Base-by-base conservation (phyloP, 2,888 invertebrate species). In the Euplagia quadripunctaria region DNA sequence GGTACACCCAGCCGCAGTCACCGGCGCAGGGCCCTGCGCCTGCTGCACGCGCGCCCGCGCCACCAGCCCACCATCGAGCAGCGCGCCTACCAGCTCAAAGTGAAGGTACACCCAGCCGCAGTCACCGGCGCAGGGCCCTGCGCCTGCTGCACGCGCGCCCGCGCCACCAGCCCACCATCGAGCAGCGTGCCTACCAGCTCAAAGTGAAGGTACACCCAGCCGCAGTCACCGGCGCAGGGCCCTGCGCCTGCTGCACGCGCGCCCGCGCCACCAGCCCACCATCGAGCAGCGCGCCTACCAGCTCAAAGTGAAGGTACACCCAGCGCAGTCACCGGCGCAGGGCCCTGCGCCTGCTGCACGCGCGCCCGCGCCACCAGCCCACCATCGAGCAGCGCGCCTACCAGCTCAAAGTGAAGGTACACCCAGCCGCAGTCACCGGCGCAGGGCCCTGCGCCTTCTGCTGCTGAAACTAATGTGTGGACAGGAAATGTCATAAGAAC, bases 301-400 rank as follows among this genome's bases (percentile, higher is more conserved):
- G 85, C 96, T 97, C 75, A 97, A 97, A 92, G 97, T 91, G 4
- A 90, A 90, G 58, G 68, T 68, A 68, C 52, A 46, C 3, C 43
- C 43, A 46, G 1, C 9, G 43, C 4, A 46, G 43, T 46, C 43
- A 46, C 43, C 43, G 4, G 43, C 43, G 6, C 43, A 8, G 4
- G 43, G 43, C 43, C 43, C 43, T 46, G 43, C 82, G 87, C 67
- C 85, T 89, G 80, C 85, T 94, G 84, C 89, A 90, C 74, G 91
- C 91, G 85, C 87, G 94, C 16, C 31, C 49, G n/a, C 31, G 91
- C 0, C 81, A 89, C 73, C 96, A 96, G 85, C 96, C 97, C 78
- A 97, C 96, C 16, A 94, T 96, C 41, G 98, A 98, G 82, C 98
- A 98, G 87, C 96, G 97, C 51, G 97, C 97, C 51, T 98, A 97